phyloP scores from a whole-genome alignment of 1,140 invertebrate genomes.

The Hylaeus volcanicus region DNA sequence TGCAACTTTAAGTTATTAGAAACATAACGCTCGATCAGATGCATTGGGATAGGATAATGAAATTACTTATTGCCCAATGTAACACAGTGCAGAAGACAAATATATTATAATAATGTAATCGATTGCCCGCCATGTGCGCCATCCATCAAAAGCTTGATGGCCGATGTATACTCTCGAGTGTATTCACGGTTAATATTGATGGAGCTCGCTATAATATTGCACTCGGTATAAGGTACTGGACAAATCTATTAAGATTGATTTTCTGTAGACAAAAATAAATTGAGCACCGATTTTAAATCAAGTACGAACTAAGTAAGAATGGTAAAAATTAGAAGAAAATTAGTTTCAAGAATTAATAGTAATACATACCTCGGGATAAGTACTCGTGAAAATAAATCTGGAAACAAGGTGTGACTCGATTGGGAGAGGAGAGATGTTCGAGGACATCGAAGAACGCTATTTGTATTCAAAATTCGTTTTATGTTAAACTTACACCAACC shows the following conservation, averaged over 20 bases:
- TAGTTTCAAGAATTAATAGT: background rate
- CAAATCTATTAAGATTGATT: background rate
- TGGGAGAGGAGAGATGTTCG: background rate
- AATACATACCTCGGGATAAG: background rate
- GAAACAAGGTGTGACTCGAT: background rate
- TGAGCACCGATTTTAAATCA: too few species aligned
- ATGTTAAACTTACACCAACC: conserved; percentile 64
- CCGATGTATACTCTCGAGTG: background rate
- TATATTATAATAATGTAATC: conserved; percentile 38
- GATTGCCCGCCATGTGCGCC: background rate
- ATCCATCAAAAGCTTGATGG: conserved; percentile 34
- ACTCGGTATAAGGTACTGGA: background rate
- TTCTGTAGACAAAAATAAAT: too few species aligned
- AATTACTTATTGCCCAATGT: background rate
- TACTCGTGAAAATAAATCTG: background rate
- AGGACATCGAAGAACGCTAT: background rate
- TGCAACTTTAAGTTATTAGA: too few species aligned
- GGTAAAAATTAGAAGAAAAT: background rate
- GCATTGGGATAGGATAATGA: background rate
- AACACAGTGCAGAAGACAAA: background rate
- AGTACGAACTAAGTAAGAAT: background rate
- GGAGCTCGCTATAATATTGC: conserved; percentile 1
- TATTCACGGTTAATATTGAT: conserved; percentile 1
- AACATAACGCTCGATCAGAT: background rate
- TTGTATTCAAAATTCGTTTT: conserved; percentile 67